Conservation (phyloP, 2,888 invertebrate species). For the Nephrotoma appendiculata region DNA sequence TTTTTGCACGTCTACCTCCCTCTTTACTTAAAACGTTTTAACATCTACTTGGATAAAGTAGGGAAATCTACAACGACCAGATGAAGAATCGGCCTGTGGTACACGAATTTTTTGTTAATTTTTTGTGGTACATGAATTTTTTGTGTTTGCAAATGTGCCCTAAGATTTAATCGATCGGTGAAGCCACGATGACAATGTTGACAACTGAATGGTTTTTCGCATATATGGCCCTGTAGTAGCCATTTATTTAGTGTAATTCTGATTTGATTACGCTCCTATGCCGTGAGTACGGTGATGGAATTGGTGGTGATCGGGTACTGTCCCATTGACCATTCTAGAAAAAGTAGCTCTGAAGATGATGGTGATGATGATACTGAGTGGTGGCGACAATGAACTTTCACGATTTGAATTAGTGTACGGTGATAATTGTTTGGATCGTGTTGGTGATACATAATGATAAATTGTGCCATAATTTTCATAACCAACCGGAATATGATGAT, state of each 20-base stretch:
- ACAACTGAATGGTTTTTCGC: no score
- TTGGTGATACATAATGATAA: slow-evolving; percentile 9
- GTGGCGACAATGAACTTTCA: slow-evolving; percentile 39
- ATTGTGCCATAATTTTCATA: slow-evolving; percentile 13
- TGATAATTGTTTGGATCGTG: slow-evolving; percentile 28
- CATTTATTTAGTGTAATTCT: slow-evolving; percentile 7
- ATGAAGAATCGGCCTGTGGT: no score
- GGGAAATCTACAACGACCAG: no score
- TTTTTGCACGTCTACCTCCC: no score
- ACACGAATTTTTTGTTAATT: no score
- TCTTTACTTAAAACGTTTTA: no score
- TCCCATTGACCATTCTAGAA: slow-evolving; percentile 16
- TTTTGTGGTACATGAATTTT: no score
- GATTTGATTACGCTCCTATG: slow-evolving; percentile 13
- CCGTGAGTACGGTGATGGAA: slow-evolving; percentile 14
- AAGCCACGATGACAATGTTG: no score
- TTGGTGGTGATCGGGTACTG: slow-evolving; percentile 30
- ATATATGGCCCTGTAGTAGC: no score
- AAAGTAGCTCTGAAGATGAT: not conserved
- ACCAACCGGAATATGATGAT: slow-evolving; percentile 28
- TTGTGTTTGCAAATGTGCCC: no score
- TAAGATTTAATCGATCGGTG: no score
- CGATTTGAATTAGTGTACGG: slow-evolving; percentile 26
- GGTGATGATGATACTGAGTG: slow-evolving; percentile 17
- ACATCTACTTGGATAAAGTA: no score